phyloP scores from a whole-genome alignment of 2,113 vertebrate genomes.

The Thalassarche chlororhynchos region DNA sequence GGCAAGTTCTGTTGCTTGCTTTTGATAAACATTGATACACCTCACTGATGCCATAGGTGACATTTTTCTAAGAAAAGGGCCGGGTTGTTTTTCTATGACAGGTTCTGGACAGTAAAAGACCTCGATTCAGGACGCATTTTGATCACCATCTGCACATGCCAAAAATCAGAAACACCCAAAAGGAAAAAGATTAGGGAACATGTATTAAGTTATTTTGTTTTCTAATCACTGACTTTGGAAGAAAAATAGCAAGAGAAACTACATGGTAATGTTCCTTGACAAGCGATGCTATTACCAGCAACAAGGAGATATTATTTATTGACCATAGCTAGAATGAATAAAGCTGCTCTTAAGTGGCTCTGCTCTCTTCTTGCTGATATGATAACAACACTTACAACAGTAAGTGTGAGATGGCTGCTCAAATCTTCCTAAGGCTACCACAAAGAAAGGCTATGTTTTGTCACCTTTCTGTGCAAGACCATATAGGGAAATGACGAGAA shows the following conservation, averaged over 20 bases:
- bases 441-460: neutral
- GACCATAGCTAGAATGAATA: neutral
- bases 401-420: neutral
- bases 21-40: neutral
- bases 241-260: neutral
- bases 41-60: neutral
- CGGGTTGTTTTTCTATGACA: neutral
- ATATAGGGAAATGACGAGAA: neutral
- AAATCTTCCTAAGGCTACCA: neutral
- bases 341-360: neutral
- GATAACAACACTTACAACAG: neutral
- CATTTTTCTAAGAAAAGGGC: neutral
- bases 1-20: neutral
- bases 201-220: neutral
- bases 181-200: neutral
- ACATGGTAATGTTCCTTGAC: neutral
- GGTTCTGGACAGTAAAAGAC: neutral
- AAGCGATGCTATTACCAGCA: neutral
- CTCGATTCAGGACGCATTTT: neutral
- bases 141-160: neutral
- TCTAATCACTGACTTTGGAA: neutral
- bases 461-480: neutral
- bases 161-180: neutral
- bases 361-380: neutral
- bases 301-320: neutral